Conservation (phyloP, 2,888 invertebrate genomes). For the Cantharis rufa region DNA sequence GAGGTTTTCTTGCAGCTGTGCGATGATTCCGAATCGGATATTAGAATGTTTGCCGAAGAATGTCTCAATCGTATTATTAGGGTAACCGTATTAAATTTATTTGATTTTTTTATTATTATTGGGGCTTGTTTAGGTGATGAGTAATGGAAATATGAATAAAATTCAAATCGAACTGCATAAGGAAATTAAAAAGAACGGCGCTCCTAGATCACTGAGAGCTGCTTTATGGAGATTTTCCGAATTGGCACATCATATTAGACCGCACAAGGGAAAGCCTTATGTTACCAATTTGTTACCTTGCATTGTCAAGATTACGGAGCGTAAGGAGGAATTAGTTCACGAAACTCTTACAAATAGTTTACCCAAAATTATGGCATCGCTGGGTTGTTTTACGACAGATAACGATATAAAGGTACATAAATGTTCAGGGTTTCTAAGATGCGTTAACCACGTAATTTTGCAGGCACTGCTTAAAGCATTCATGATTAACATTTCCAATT, state of each 20-base stretch:
- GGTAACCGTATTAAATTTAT: constrained; percentile 41
- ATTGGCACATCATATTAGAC: constrained; percentile 74
- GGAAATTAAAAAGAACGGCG: constrained; percentile 79
- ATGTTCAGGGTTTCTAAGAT: neutral
- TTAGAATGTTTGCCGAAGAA: constrained; percentile 81
- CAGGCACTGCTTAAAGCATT: constrained; percentile 71
- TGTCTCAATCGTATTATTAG: constrained; percentile 78
- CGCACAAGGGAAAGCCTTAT: constrained; percentile 78
- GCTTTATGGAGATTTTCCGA: constrained; percentile 78
- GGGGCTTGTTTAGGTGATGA: constrained; percentile 55
- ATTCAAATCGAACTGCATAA: constrained; percentile 81
- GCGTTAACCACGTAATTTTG: constrained; percentile 33
- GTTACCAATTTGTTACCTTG: constrained; percentile 76
- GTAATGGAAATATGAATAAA: constrained; percentile 71
- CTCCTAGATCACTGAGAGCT: constrained; percentile 71
- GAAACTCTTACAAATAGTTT: constrained; percentile 69
- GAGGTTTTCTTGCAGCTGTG: constrained; percentile 72
- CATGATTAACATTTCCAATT: constrained; percentile 64
- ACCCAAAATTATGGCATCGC: constrained; percentile 66
- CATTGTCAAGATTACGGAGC: constrained; percentile 69
- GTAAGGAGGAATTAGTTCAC: constrained; percentile 73
- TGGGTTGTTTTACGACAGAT: constrained; percentile 73
- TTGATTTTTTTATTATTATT: neutral
- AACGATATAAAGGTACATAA: constrained; percentile 66
- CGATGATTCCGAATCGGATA: constrained; percentile 78